Conservation (phyloP, 2,888 invertebrate genomes). For the Metalampra italica region DNA sequence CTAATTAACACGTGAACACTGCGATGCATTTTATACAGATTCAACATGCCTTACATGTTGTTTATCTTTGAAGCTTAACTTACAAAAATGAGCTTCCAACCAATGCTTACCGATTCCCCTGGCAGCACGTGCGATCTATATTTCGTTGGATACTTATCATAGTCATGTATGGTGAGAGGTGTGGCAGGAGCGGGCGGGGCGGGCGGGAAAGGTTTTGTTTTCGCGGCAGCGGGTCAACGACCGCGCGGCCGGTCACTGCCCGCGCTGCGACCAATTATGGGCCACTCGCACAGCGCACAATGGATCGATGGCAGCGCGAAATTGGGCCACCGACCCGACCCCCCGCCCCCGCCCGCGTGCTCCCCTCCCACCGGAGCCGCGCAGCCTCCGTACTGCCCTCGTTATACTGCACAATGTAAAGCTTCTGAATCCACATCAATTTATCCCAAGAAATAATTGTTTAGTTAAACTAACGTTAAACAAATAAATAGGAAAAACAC, state of each 20-base stretch:
- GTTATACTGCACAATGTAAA: not conserved
- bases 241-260: conserved; percentile 74
- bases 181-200: conserved; percentile 34
- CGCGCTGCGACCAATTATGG: conserved; percentile 77
- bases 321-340: conserved; percentile 66
- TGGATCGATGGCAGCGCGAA: conserved; percentile 77
- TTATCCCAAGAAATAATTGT: too few relatives aligned
- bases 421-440: too few relatives aligned
- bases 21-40: too few relatives aligned
- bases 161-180: conserved; percentile 26
- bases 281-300: conserved; percentile 78
- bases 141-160: conserved; percentile 21
- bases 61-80: too few relatives aligned
- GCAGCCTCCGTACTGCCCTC: conserved; percentile 17
- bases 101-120: too few relatives aligned
- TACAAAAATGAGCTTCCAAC: too few relatives aligned
- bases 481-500: too few relatives aligned
- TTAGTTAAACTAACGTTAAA: too few relatives aligned
- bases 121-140: conserved; percentile 10
- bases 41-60: too few relatives aligned
- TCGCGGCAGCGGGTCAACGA: conserved; percentile 67
- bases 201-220: conserved; percentile 68
- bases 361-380: conserved; percentile 21
- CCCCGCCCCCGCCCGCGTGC: conserved; percentile 32
- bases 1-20: conserved; percentile 1